phyloP scores from a whole-genome alignment of 2,797 vertebrate genomes.

The Ctenopoma multispine region DNA sequence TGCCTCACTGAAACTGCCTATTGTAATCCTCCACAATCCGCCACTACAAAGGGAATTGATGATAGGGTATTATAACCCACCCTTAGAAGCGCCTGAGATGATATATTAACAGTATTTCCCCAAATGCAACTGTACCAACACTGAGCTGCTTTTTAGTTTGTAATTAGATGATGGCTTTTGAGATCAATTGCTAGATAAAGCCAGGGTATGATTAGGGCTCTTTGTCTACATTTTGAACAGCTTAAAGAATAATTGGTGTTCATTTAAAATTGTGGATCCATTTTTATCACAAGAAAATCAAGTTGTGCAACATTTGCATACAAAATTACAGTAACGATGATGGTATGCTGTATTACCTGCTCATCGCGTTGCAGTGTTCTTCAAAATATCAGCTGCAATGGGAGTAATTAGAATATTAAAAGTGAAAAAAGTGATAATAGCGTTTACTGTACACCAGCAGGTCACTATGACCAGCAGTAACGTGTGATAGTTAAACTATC shows the following conservation, averaged over 20 bases:
- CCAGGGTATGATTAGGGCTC: constrained; percentile 41
- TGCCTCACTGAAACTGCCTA: constrained; percentile 49
- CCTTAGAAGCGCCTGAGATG: constrained; percentile 71
- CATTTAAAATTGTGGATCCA: constrained; percentile 40
- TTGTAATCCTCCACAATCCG: constrained; percentile 70
- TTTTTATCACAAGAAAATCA: constrained; percentile 41
- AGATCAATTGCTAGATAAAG: constrained; percentile 61
- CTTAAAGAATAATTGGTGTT: constrained; percentile 63
- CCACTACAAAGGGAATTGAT: constrained; percentile 73
- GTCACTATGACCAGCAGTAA: too few relatives aligned
- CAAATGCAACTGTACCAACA: constrained; percentile 69
- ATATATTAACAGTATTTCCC: constrained; percentile 66
- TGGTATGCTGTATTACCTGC: constrained; percentile 28
- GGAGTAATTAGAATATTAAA: too few relatives aligned
- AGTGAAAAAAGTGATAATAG: too few relatives aligned
- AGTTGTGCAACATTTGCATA: constrained; percentile 33
- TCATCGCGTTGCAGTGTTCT: background rate
- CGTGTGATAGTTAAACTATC: too few relatives aligned
- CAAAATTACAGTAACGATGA: constrained; percentile 29
- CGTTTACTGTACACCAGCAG: too few relatives aligned
- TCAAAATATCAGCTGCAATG: too few relatives aligned
- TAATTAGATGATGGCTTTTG: constrained; percentile 75
- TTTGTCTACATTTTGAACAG: constrained; percentile 52
- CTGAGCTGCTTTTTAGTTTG: constrained; percentile 72
- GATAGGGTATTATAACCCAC: constrained; percentile 73